Base-by-base conservation (phyloP, 2,113 vertebrate genomes). In the Dicrurus megarhynchus region DNA sequence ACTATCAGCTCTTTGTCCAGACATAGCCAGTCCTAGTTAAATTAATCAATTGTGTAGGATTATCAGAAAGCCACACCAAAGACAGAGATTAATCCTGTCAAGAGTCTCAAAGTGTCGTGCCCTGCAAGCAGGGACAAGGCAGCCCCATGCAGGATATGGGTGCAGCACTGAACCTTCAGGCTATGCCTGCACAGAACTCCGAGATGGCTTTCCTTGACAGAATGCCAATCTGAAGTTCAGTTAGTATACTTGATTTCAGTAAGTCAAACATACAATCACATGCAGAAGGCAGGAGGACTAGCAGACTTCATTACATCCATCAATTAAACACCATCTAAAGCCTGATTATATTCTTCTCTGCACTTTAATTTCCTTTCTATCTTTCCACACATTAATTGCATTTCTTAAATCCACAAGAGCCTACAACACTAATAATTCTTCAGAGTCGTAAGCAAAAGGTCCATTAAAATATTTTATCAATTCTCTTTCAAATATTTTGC, bases 61-160 rank as follows among this genome's bases (percentile, higher is more conserved):
- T 89, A 93, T 22, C 67, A 73, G 75, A 91, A 96, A 95, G 50
- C 63, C 75, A 85, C 74, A 82, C 55, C 56, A 52, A 90, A 82
- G 55, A 78, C 0, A 57, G 42, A 78, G 47, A 76, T 79, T 69
- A 93, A 87, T 85, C 74, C 77, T 85, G 46, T 46, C 78, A 89
- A 42, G 28, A 84, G 55, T 24, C 46, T 85, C 50, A 9, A 35
- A 87, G 46, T 27, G 47, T 71, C 65, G 46, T 27, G 68, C 42
- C 23, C 53, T 27, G 53, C 39, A 52, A 76, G 64, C 5, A 76
- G 39, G 18, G 8, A 69, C 21, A 86, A 70, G 50, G 47, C 64
- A 77, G 56, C 19, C n/a, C 30, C 50, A 3, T 4, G 16, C 42
- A 55, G 56, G 47, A 64, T 47, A 52, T 0, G 2, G 16, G 13